Base-by-base conservation (phyloP, 2,888 invertebrate species). In the Pardosa pseudoannulata region DNA sequence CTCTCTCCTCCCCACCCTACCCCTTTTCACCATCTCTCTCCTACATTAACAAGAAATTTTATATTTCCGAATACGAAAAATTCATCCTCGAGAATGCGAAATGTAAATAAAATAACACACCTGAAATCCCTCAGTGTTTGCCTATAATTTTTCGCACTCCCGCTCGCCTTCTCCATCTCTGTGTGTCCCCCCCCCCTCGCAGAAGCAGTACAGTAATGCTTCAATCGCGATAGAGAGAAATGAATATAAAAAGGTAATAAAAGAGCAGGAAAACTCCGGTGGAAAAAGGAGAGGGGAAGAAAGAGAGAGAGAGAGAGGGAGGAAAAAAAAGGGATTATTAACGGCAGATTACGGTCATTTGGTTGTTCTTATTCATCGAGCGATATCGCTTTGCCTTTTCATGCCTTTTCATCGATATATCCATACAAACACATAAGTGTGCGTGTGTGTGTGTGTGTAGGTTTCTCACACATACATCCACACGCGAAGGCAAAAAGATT, bases 171-270 rank as follows among this genome's bases (percentile, higher is more conserved):
- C 32, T 11, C n/a, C n/a, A n/a, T n/a, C n/a, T n/a, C n/a, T n/a
- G n/a, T n/a, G n/a, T n/a, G n/a, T 31, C 31, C 31, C n/a, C 31
- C 41, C 62, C 41, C 41, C 41, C 27, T 56, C 28, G 31, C 56
- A 32, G n/a, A n/a, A n/a, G n/a, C n/a, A 5, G 28, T 9, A 16
- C n/a, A 62, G 56, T 64, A 70, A 73, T 79, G 62, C 78, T 62
- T 79, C 73, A 78, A 79, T 78, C 79, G 74, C 23, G 29, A 67
- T 67, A 56, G 72, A 76, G 56, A 73, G 78, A 78, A 72, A 85
- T 82, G 82, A 83, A 78, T 87, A 80, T 87, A 87, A 87, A 87
- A 87, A 87, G 75, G 76, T 80, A 80, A 87, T 87, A 87, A 88
- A 88, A 79, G 70, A 29, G 71, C 68, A 64, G 71, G 68, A 71